These are phyloP conservation scores for Lochmaea crataegi DNA, from an alignment of 2,888 invertebrate species.

Conservation along the genomic window DNA sequence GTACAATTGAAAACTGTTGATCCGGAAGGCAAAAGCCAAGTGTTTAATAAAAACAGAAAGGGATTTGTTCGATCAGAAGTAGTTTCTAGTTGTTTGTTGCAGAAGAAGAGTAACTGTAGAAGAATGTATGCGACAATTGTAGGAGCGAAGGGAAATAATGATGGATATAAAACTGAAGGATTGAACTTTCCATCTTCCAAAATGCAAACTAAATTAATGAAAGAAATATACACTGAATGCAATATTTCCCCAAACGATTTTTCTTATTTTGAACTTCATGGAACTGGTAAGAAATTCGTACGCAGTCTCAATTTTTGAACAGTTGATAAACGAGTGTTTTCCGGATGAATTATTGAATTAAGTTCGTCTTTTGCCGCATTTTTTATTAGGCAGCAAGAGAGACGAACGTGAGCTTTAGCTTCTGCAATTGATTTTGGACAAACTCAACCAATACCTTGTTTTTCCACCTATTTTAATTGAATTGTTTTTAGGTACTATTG, in stretches of 20 bases:
- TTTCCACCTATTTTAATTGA: no score
- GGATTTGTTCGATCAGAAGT: constrained; percentile 65
- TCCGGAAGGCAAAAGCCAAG: constrained; percentile 24
- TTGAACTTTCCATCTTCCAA: constrained; percentile 53
- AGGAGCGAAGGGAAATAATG: constrained; percentile 69
- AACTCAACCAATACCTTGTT: no score
- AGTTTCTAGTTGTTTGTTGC: constrained; percentile 63
- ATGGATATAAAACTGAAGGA: constrained; percentile 64
- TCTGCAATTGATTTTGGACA: no score
- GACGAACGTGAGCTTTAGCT: no score
- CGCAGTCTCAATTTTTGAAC: no score
- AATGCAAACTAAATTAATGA: constrained; percentile 58
- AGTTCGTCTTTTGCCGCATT: no score
- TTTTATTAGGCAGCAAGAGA: no score
- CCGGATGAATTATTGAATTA: no score
- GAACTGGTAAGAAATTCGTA: constrained; percentile 67
- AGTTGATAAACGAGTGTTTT: no score
- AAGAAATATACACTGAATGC: constrained; percentile 67
- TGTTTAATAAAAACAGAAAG: constrained; percentile 44
- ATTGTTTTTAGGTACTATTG: constrained; percentile 62
- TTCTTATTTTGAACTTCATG: constrained; percentile 71
- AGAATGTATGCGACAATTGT: constrained; percentile 66
- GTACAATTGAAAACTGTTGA: constrained; percentile 7
- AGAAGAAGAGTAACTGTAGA: constrained; percentile 62
- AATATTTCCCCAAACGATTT: constrained; percentile 67